These are phyloP conservation scores for Dinothrombium tinctorium DNA, from an alignment of 1,140 invertebrate genomes.

Conservation along the genomic window DNA sequence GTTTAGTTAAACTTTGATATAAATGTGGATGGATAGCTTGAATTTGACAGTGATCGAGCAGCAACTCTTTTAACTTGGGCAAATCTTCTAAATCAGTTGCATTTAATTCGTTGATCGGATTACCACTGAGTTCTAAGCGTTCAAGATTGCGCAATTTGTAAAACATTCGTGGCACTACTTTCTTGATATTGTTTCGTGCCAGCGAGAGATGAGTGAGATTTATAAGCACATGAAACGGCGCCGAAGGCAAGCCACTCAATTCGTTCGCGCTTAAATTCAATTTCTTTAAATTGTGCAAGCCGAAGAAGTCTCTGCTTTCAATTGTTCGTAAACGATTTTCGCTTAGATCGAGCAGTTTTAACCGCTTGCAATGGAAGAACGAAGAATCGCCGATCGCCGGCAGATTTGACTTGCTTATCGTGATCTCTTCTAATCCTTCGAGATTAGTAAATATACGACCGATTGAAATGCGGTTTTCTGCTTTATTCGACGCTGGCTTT, in stretches of 20 bases:
- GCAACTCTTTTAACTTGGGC: constrained; percentile 31
- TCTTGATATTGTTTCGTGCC: constrained; percentile 38
- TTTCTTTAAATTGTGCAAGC: constrained; percentile 22
- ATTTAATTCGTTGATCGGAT: constrained; percentile 44
- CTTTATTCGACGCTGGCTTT: no score
- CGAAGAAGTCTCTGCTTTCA: constrained; percentile 22
- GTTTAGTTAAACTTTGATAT: neutral
- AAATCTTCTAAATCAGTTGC: constrained; percentile 21
- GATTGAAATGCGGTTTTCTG: constrained; percentile 30
- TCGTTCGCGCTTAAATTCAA: constrained; percentile 25
- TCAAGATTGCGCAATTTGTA: constrained; percentile 36
- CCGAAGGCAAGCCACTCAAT: constrained; percentile 31
- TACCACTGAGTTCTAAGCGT: constrained; percentile 42
- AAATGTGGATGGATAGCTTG: constrained; percentile 10
- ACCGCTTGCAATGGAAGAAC: constrained; percentile 42
- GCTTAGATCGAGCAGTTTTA: constrained; percentile 41
- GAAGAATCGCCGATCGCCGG: constrained; percentile 50
- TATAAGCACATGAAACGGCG: constrained; percentile 38
- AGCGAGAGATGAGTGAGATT: constrained; percentile 38
- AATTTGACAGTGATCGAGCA: constrained; percentile 25
- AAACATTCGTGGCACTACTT: constrained; percentile 39
- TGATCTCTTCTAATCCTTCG: constrained; percentile 39
- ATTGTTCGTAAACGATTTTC: constrained; percentile 48
- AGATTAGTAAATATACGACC: constrained; percentile 43
- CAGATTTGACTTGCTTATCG: constrained; percentile 44